Conservation (phyloP, 2,888 invertebrate species). For the Meandrusa payeni region DNA sequence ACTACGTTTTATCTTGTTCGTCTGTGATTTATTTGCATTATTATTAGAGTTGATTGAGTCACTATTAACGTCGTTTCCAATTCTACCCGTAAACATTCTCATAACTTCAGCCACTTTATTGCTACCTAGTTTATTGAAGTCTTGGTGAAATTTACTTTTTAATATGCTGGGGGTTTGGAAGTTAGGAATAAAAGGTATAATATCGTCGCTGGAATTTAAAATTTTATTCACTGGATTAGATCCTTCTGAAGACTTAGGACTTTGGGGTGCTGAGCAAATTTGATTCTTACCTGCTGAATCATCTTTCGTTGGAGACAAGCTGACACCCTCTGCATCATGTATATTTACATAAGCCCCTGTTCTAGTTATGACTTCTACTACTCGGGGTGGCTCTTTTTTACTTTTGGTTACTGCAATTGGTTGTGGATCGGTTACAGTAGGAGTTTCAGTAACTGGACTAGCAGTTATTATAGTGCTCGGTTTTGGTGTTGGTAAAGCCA, state of each 20-base stretch:
- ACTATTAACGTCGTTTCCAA: constrained; percentile 32
- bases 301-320: constrained; percentile 82
- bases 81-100: constrained; percentile 70
- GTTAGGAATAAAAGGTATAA: constrained; percentile 69
- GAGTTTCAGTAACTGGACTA: constrained; percentile 60
- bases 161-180: constrained; percentile 71
- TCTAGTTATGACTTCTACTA: constrained; percentile 72
- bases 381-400: constrained; percentile 59
- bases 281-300: constrained; percentile 85
- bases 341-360: constrained; percentile 87
- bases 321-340: constrained; percentile 82
- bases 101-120: constrained; percentile 73
- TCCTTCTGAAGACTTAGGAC: constrained; percentile 39
- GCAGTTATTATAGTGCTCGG: constrained; percentile 84
- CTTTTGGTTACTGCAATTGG: constrained; percentile 48
- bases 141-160: constrained; percentile 56
- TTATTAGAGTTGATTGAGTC: constrained; percentile 37
- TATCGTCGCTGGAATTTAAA: constrained; percentile 46
- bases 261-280: constrained; percentile 28
- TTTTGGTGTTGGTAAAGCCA: constrained; percentile 78
- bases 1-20: constrained; percentile 86
- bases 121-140: constrained; percentile 49
- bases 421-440: constrained; percentile 38
- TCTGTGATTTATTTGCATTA: constrained; percentile 43
- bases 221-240: constrained; percentile 44